Evolutionary conservation across 2,888 invertebrate species (phyloP), one percentile per base, ranked within the genome.

Genomic region (Cryptus viduatorius): DNA sequence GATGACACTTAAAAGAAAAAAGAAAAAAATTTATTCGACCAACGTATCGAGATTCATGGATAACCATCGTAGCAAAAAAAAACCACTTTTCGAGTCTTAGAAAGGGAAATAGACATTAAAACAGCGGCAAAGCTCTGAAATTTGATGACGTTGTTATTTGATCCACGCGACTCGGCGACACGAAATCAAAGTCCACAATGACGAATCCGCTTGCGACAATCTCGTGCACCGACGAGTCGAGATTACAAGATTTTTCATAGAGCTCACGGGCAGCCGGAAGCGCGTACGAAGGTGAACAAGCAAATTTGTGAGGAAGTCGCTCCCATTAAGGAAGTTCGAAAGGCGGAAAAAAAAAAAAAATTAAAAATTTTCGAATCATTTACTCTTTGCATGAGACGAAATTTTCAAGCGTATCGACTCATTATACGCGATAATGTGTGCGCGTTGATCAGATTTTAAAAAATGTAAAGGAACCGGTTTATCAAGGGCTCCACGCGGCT

Each of bases 241-340:
- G n/a, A 64, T 48, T 31, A 37, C 16, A 16, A 37, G 31, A 61
- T 59, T 61, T 46, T 37, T 37, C 37, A 37, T 37, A 37, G 37
- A 37, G 7, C 37, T 37, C 37, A 37, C 37, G 37, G 37, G 37
- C 37, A 37, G 37, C 37, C 61, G 76, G 71, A 71, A 77, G 76
- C 44, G 71, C 76, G 64, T 44, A 77, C 64, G 71, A 82, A 82
- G 77, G 65, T 67, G 42, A 82, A 67, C 77, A 37, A 46, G 73
- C 59, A 37, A 67, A 75, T 61, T 42, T 59, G 46, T 37, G 56
- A 65, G n/a, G 44, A 31, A 75, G 69, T 69, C 37, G 69, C 68
- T 50, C 73, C 42, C 5, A 46, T 19, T 59, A 29, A 80, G 75
- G 80, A 80, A 73, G 50, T 73, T 37, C 56, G 56, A 19, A 53